Evolutionary conservation across 35 echinoderm and acorn worm species (phyloP).

Genomic region (Amphiura filiformis): DNA sequence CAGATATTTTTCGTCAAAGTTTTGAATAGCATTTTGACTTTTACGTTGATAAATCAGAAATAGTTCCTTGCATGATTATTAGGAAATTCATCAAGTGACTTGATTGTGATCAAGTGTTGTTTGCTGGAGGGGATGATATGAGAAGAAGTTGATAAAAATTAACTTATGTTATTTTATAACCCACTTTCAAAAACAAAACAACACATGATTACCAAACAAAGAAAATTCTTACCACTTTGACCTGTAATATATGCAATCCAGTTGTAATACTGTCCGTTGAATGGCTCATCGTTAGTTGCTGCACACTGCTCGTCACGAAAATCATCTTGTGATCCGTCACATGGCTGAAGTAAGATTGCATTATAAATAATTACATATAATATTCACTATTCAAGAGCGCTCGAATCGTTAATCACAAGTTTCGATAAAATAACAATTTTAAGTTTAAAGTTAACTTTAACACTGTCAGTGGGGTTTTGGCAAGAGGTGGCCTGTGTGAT

Average conservation of each 20-base stretch:
- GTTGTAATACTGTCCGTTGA: slow-evolving; percentile 56
- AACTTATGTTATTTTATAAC: too few species aligned
- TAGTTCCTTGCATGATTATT: not conserved
- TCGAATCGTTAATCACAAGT: not conserved
- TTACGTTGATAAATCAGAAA: not conserved
- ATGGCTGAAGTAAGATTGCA: slow-evolving; percentile 27
- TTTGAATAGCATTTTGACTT: too few species aligned
- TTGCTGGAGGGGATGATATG: too few species aligned
- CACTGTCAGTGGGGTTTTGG: not conserved
- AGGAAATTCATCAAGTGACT: too few species aligned
- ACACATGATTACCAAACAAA: too few species aligned
- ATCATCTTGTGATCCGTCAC: slow-evolving; percentile 51
- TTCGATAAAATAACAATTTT: not conserved
- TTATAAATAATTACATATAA: not conserved
- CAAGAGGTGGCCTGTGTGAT: too few species aligned
- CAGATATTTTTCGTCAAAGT: too few species aligned
- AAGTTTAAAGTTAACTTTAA: not conserved
- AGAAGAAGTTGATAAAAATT: too few species aligned
- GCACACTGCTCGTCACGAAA: slow-evolving; percentile 57
- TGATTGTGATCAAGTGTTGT: too few species aligned
- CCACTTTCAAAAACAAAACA: too few species aligned
- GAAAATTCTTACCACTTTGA: slow-evolving; percentile 53
- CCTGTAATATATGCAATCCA: slow-evolving; percentile 32
- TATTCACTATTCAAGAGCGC: too few species aligned
- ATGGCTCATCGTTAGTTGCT: slow-evolving; percentile 34